Percentiles rank a stretch among this genome's conserved stretches.
Evolutionary conservation across 2,113 vertebrate genomes (phyloP).

Genomic region (Cebidichthys violaceus): DNA sequence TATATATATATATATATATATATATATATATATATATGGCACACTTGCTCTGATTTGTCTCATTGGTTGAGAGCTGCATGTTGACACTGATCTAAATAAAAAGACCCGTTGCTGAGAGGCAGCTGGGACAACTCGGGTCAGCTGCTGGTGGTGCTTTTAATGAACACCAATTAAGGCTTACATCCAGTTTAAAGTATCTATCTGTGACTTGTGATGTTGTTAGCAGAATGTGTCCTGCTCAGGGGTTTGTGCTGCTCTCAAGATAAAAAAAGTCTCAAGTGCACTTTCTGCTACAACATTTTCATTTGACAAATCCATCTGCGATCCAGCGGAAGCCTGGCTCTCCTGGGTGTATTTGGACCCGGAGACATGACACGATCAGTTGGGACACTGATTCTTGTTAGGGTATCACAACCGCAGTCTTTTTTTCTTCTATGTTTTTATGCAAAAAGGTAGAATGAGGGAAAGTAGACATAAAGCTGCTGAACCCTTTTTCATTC

Average conservation of each 20-base stretch:
- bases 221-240: background rate
- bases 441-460: background rate
- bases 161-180: background rate
- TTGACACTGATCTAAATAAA: conserved; percentile 7
- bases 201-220: background rate
- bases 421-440: background rate
- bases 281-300: conserved; percentile 33
- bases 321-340: background rate
- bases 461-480: background rate
- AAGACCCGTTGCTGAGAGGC: background rate
- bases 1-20: background rate
- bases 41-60: background rate
- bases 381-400: background rate
- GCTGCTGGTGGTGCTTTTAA: conserved; percentile 1
- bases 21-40: background rate
- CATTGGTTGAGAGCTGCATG: background rate
- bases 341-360: conserved; percentile 22
- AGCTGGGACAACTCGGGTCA: background rate
- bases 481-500: background rate
- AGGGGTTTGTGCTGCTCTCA: background rate
- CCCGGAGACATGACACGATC: background rate
- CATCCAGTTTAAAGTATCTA: background rate
- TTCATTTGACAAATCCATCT: conserved; percentile 36
- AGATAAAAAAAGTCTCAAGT: conserved; percentile 29
- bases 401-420: background rate